Percentiles rank a stretch among this genome's conserved stretches.
These are phyloP conservation scores for Xenopus tropicalis DNA, from an alignment of 2,113 vertebrate species.

Conservation along the genomic window DNA sequence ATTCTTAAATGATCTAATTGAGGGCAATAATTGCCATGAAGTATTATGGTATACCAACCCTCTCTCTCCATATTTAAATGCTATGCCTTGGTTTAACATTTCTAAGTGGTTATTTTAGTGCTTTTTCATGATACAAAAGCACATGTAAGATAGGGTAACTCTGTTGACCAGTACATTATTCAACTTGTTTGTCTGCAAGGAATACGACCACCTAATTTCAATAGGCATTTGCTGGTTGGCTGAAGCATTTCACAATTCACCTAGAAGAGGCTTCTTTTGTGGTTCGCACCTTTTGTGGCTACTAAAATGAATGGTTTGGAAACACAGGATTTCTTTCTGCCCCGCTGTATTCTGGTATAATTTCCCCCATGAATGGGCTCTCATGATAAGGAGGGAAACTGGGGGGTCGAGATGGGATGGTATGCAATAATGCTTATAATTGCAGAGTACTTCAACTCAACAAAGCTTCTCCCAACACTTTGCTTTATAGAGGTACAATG, in stretches of 20 bases:
- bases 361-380: conserved; percentile 66
- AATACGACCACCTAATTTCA: conserved; percentile 68
- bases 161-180: conserved; percentile 67
- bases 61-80: conserved; percentile 71
- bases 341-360: conserved; percentile 66
- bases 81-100: conserved; percentile 70
- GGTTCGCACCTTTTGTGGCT: conserved; percentile 65
- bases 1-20: conserved; percentile 73
- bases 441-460: conserved; percentile 58
- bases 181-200: conserved; percentile 66
- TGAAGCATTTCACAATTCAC: conserved; percentile 63
- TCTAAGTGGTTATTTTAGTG: conserved; percentile 71
- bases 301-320: conserved; percentile 65
- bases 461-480: conserved; percentile 60
- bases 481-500: conserved; percentile 60
- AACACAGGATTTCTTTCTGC: conserved; percentile 65
- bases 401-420: conserved; percentile 62
- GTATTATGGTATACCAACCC: conserved; percentile 57
- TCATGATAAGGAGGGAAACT: conserved; percentile 65
- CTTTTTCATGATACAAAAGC: conserved; percentile 71
- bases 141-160: conserved; percentile 68
- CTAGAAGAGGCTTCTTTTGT: conserved; percentile 61
- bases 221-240: conserved; percentile 58
- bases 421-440: conserved; percentile 69
- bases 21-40: conserved; percentile 66